Evolutionary conservation across 2,797 vertebrate genomes (phyloP), one percentile per base, ranked within the genome.

Genomic region (Caiman crocodilus): DNA sequence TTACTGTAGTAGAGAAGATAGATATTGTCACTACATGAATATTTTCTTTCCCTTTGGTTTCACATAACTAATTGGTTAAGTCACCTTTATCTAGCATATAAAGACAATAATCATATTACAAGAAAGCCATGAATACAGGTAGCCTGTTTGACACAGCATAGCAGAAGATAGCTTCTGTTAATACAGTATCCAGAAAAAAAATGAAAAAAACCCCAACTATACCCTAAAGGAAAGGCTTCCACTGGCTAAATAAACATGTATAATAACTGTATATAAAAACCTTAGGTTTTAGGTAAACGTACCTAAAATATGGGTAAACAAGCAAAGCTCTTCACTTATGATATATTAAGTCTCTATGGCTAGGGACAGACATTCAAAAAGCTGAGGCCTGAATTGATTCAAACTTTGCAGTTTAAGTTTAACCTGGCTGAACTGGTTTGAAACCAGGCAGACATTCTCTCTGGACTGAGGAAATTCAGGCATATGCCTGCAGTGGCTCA

Each of bases 41-140:
- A 84, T 87, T 84, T 78, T 61, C 92, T 65, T 32, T 85, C 76
- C 21, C 12, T 10, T 76, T 28, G 65, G 85, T 32, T 92, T 91
- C 30, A 84, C 13, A 80, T 71, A 28, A 35, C 5, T 4, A 5
- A 64, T 3, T 80, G 69, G 35, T 55, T 23, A 81, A 82, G 76
- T 14, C 65, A 64, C 16, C 26, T 85, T 67, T 87, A 50, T 28
- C 21, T 82, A 92, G 79, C 81, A 83, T 58, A 73, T 42, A 26
- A 30, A 84, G 55, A 82, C 17, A 5, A 50, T 6, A 76, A 64
- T 65, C 0, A 2, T 76, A 58, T 87, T 67, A 86, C 5, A 67
- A 75, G 55, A 92, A 61, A 87, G 11, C 32, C 64, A 85, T 17
- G 85, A 80, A 82, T 3, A 17, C 32, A 65, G 76, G 35, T 85